These are phyloP conservation scores for Chrysogorgia sp. DNA, from an alignment of 92 coral and sea anemone genomes.

Conservation along the genomic window DNA sequence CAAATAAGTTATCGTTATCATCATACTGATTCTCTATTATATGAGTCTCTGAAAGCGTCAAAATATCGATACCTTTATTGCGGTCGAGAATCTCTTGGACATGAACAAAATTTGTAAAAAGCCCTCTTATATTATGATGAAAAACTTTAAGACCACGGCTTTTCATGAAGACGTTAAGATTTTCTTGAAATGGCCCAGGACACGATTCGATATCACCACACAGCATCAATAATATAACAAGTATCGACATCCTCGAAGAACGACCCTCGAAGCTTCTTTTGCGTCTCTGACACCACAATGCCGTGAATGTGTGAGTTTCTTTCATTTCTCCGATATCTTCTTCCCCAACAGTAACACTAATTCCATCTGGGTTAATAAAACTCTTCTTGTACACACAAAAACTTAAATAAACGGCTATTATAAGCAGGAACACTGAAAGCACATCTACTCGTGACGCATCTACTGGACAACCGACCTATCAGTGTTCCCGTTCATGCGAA, in stretches of 20 bases:
- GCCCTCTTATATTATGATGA: conserved; percentile 1
- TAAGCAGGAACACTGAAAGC: conserved; percentile 4
- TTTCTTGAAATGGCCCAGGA: conserved; percentile 22
- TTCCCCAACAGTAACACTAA: conserved; percentile 2
- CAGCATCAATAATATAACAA: conserved; percentile 18
- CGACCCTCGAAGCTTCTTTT: neutral
- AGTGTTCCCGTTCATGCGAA: conserved; percentile 55
- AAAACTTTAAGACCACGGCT: conserved; percentile 23
- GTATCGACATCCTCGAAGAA: neutral
- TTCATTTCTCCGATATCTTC: neutral
- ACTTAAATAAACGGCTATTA: conserved; percentile 6
- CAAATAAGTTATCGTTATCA: conserved; percentile 11
- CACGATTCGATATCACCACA: conserved; percentile 47
- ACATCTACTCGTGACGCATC: conserved; percentile 14
- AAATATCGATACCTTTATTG: neutral
- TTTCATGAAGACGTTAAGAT: neutral
- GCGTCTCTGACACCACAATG: conserved; percentile 4
- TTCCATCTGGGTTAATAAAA: conserved; percentile 9
- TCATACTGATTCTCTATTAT: neutral
- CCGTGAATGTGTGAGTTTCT: neutral
- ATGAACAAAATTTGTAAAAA: neutral
- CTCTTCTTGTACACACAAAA: conserved; percentile 19
- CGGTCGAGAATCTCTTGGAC: conserved; percentile 16
- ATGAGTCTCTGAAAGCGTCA: conserved; percentile 20
- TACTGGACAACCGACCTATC: conserved; percentile 53